Base-by-base conservation (phyloP, 2,888 invertebrate genomes). In the Therioaphis trifolii region DNA sequence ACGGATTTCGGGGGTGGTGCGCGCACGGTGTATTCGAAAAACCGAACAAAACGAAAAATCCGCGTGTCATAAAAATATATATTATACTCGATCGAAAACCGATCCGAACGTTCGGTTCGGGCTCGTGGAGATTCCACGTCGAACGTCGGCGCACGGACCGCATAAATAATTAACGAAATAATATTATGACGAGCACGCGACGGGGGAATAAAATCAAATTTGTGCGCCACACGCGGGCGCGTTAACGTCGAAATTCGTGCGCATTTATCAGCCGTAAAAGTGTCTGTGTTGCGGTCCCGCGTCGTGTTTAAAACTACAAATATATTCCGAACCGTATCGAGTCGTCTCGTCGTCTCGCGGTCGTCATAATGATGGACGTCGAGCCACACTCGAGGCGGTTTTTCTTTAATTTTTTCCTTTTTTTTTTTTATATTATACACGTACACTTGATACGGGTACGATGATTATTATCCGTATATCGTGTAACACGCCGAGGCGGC, bases 351-450 rank as follows among this genome's bases (percentile, higher is more conserved):
- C 46, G 61, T 76, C 61, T 61, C 43, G 43, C 43, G 75, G 61
- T 76, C 61, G 61, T 61, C n/a, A n/a, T n/a, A 76, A 76, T 76
- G 61, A 61, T 76, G 61, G 61, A 61, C 75, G 61, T 76, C 43
- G 61, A 61, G 46, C 61, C 55, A 24, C 40, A 21, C 43, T 43
- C 24, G 24, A 43, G 18, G 43, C n/a, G 12, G n/a, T 55, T 55
- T 55, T 55, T 27, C 52, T 52, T 21, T 35, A 24, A 52, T 49
- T n/a, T n/a, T n/a, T n/a, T n/a, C n/a, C n/a, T n/a, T n/a, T n/a
- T n/a, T n/a, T n/a, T n/a, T n/a, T n/a, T n/a, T n/a, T n/a, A n/a
- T n/a, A n/a, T n/a, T n/a, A n/a, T n/a, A n/a, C n/a, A n/a, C n/a
- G n/a, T n/a, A n/a, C n/a, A n/a, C n/a, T n/a, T n/a, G n/a, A n/a